Conservation (phyloP, 2,797 vertebrate species). For the Scarus forsteni region DNA sequence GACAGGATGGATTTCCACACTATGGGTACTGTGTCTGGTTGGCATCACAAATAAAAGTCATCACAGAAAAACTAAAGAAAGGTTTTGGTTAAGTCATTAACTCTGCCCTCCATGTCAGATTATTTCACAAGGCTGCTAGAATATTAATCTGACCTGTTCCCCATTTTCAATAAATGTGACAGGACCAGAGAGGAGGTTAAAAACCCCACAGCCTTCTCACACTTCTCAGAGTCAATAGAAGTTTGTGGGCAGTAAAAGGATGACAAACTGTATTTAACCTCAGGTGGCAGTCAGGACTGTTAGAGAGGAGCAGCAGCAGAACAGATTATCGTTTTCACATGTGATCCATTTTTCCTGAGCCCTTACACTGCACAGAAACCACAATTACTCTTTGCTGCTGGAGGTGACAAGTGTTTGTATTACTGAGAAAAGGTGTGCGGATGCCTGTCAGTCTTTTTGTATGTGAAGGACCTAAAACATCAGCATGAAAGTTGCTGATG, state of each 20-base stretch:
- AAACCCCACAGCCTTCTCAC: conserved; percentile 45
- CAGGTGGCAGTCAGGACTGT: conserved; percentile 36
- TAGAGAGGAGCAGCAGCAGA: conserved; percentile 41
- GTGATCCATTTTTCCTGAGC: conserved; percentile 27
- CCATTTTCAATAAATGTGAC: conserved; percentile 35
- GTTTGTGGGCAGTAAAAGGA: conserved; percentile 60
- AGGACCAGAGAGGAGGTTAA: conserved; percentile 11
- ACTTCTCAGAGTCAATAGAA: conserved; percentile 62
- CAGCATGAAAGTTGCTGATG: too few species aligned
- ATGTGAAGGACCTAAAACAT: too few species aligned
- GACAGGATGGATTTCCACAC: too few species aligned
- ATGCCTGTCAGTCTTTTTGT: not conserved
- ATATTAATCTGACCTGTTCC: conserved; percentile 20
- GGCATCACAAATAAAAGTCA: too few species aligned
- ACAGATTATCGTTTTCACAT: conserved; percentile 48
- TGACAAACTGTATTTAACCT: conserved; percentile 64
- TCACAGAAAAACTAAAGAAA: too few species aligned
- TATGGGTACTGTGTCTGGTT: too few species aligned
- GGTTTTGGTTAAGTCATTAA: too few species aligned
- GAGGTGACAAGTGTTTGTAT: conserved; percentile 45
- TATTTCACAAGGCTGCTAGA: not conserved
- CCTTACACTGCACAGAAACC: conserved; percentile 41
- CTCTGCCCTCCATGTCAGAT: too few species aligned
- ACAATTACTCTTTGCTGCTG: conserved; percentile 23
- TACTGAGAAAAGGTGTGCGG: conserved; percentile 2